Evolutionary conservation across 2,888 invertebrate species (phyloP), one percentile per base, ranked within the genome.

Genomic region (Enchytraeus crypticus): DNA sequence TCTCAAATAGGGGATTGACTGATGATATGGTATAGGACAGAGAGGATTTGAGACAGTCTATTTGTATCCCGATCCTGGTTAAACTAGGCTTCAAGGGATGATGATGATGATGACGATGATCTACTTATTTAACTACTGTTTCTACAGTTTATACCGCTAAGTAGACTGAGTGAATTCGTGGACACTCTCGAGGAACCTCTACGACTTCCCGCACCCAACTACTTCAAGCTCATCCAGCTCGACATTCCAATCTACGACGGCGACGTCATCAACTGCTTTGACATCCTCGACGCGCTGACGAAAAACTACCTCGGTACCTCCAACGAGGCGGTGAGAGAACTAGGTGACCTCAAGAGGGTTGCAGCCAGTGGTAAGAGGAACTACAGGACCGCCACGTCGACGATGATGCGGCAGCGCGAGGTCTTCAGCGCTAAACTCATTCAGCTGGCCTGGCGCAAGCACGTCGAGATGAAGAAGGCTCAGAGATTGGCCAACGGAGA

Each of bases 281-380:
- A 97, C 83, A 95, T 97, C 76, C 84, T 97, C 78, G 96, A 97
- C 83, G 93, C 95, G 18, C 85, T 97, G 73, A 96, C 97, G 65
- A 93, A 93, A 82, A 93, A 96, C 86, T 96, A 96, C 85, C 92
- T 97, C 82, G 95, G 95, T 66, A 96, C 95, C 79, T 89, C 91
- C 8, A 92, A 93, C 74, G 92, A 69, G 30, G 57, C 51, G 1
- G 62, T 58, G 34, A 57, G 56, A 27, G 65, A 65, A n/a, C 49
- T 64, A 23, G 64, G 62, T 23, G 66, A 65, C 33, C 53, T 66
- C 26, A 63, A 61, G 30, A 61, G 65, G 23, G 68, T 68, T 33
- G 38, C 38, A 8, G 38, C 38, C 38, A 69, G 69, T 27, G 90
- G 88, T 77, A 89, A 90, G 78, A 86, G 86, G 67, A 91, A 91